Base-by-base conservation (phyloP, 2,888 invertebrate species). In the Ceratothoa steindachneri region DNA sequence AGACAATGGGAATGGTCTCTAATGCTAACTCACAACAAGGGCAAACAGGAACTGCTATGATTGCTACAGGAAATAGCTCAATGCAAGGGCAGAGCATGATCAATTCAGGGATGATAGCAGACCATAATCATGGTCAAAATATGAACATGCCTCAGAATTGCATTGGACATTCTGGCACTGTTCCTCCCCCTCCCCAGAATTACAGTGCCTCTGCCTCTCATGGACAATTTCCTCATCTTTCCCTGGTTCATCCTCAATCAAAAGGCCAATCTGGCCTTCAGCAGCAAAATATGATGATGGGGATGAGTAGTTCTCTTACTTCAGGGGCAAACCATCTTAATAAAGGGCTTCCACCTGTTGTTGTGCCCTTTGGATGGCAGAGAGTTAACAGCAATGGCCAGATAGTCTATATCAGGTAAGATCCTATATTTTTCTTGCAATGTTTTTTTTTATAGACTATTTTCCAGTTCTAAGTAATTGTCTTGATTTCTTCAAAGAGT, bases 361-460 rank as follows among this genome's bases (percentile, higher is more conserved):
- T 78, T 51, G 78, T 78, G n/a, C 78, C 78, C 15, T 78, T 78
- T 64, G 78, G 78, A 27, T 78, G 78, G 78, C 73, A 73, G 28
- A 69, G 78, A 67, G 64, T 75, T 7, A 51, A 73, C 67, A 73
- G 68, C 52, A 69, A 31, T 51, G 73, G 73, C 9, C 75, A 75
- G 52, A 73, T 75, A 29, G 73, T 78, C 51, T 78, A 78, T 30
- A 65, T 75, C 30, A 78, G 78, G 78, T 78, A 52, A 75, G 77
- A n/a, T n/a, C 22, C 1, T 19, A 27, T 22, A 22, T 0, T 41
- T 30, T 15, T 68, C 9, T 51, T 22, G 7, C 2, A 19, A 15
- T 4, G 19, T 3, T 64, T 4, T 7, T n/a, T n/a, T n/a, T n/a
- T n/a, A n/a, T 52, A 19, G 22, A 52, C 53, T 52, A 1, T 22